Evolutionary conservation across 2,113 vertebrate species (phyloP).

Genomic region (Mustelus asterias): DNA sequence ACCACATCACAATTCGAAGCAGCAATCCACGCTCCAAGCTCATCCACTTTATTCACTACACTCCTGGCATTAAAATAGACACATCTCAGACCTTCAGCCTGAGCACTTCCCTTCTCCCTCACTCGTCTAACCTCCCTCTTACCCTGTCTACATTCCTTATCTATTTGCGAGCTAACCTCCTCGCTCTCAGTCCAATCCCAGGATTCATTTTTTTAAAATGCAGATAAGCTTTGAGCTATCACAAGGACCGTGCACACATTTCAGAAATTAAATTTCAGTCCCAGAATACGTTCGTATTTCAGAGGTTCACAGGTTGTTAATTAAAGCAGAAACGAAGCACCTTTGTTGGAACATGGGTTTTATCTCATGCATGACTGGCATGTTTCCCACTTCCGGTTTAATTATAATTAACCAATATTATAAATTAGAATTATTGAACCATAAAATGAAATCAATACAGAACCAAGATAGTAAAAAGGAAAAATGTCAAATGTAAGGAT

Average conservation of each 20-base stretch:
- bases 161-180: too few species aligned
- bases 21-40: too few species aligned
- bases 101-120: too few species aligned
- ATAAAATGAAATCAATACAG: background rate
- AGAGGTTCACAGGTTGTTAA: background rate
- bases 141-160: too few species aligned
- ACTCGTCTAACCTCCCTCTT: too few species aligned
- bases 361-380: background rate
- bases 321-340: background rate
- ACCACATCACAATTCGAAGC: too few species aligned
- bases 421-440: background rate
- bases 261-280: background rate
- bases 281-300: background rate
- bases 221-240: background rate
- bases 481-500: background rate
- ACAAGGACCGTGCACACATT: background rate
- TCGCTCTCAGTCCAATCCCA: too few species aligned
- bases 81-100: too few species aligned
- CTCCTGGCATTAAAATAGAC: too few species aligned
- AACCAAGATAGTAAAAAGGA: background rate
- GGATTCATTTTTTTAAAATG: background rate
- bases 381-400: background rate
- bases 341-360: background rate
- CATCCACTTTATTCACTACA: too few species aligned
- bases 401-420: background rate